phyloP scores from a whole-genome alignment of 1,140 invertebrate species.

The Drosophila bifasciata region DNA sequence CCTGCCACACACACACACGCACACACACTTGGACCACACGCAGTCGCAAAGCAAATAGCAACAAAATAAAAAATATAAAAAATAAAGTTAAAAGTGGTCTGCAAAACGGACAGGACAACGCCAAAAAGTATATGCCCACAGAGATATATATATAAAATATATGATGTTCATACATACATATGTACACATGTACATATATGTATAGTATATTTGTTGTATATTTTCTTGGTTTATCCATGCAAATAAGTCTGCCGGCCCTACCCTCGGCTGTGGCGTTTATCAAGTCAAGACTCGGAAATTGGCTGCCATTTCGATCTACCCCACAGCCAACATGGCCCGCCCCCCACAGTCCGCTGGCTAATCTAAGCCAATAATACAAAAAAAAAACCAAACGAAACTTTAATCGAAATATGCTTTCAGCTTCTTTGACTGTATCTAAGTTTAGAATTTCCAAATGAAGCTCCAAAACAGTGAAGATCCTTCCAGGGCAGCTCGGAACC shows the following conservation, averaged over 20 bases:
- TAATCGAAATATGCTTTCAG: neutral
- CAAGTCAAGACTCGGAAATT: conserved; percentile 60
- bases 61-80: neutral
- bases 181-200: conserved; percentile 1
- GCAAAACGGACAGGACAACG: conserved; percentile 44
- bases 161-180: conserved; percentile 17
- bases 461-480: too few relatives aligned
- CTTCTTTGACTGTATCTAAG: neutral
- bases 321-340: neutral
- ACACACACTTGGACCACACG: conserved; percentile 50
- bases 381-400: neutral
- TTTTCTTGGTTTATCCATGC: conserved; percentile 11
- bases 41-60: conserved; percentile 72
- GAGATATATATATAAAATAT: conserved; percentile 15
- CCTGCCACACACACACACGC: conserved; percentile 40
- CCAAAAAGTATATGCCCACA: conserved; percentile 44
- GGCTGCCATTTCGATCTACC: conserved; percentile 59
- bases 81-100: too few relatives aligned
- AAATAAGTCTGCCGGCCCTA: conserved; percentile 21
- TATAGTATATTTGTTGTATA: too few relatives aligned
- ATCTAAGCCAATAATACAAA: neutral
- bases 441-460: neutral
- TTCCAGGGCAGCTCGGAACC: too few relatives aligned
- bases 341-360: too few relatives aligned
- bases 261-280: conserved; percentile 45